Conservation (phyloP, 37 sponge, comb jelly and placozoan species). For the Cladorhizidae sp. region DNA sequence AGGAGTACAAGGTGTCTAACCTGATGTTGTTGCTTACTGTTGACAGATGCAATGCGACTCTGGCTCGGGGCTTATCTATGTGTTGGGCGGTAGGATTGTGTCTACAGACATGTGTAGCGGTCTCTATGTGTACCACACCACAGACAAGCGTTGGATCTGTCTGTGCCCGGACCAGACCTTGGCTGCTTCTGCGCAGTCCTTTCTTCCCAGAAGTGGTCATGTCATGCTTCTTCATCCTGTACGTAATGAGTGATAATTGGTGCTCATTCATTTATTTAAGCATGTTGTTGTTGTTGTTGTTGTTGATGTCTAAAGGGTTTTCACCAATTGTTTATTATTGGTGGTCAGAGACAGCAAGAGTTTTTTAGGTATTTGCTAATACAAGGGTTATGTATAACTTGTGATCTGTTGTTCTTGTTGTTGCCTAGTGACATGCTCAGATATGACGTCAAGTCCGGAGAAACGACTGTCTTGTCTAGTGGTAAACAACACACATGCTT, state of each 20-base stretch:
- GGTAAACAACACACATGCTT: conserved; percentile 21
- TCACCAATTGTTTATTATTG: conserved; percentile 49
- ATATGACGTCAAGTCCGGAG: conserved; percentile 40
- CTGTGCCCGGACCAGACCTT: conserved; percentile 10
- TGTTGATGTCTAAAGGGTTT: conserved; percentile 4
- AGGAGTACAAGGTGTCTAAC: too few species aligned
- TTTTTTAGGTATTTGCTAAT: conserved; percentile 17
- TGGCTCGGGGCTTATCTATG: conserved; percentile 55
- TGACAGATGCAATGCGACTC: conserved; percentile 76
- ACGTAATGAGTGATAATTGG: not conserved
- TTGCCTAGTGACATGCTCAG: conserved; percentile 58
- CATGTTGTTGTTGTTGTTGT: not conserved
- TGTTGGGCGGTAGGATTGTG: conserved; percentile 81
- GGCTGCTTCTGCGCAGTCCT: not conserved
- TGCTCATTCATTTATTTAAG: not conserved
- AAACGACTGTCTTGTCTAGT: conserved; percentile 24
- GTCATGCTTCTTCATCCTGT: conserved; percentile 64
- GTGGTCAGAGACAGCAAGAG: conserved; percentile 63
- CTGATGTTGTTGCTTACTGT: not conserved
- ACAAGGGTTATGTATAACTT: not conserved
- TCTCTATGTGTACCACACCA: conserved; percentile 40
- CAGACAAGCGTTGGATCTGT: conserved; percentile 35
- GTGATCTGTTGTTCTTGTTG: not conserved
- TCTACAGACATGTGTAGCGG: conserved; percentile 30
- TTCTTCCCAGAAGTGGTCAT: conserved; percentile 59